phyloP scores from a whole-genome alignment of 2,888 invertebrate genomes.

The Monopis laevigella region DNA sequence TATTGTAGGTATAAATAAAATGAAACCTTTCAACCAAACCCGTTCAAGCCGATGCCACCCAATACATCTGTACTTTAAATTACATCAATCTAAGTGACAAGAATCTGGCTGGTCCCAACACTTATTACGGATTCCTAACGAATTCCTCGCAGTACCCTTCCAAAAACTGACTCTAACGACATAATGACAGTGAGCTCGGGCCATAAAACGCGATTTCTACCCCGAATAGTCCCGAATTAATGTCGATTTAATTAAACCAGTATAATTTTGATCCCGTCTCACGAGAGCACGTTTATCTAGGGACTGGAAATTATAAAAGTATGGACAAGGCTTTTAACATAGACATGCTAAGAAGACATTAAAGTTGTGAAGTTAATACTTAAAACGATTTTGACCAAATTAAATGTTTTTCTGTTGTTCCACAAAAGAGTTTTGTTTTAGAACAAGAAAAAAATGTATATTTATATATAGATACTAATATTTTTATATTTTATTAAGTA shows the following conservation, averaged over 20 bases:
- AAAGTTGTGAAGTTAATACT: no score
- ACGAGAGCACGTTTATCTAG: constrained; percentile 1
- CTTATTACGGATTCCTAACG: constrained; percentile 9
- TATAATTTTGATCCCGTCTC: constrained; percentile 48
- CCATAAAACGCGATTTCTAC: constrained; percentile 43
- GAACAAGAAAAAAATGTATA: no score
- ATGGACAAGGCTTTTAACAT: constrained; percentile 1
- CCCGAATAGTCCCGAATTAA: constrained; percentile 53
- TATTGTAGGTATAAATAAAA: no score
- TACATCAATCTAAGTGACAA: constrained; percentile 4
- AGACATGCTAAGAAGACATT: no score
- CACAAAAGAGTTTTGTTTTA: no score
- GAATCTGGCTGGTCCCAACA: constrained; percentile 6
- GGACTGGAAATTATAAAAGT: not conserved
- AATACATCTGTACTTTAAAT: constrained; percentile 4
- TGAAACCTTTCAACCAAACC: no score
- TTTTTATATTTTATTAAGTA: no score
- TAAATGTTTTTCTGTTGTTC: no score
- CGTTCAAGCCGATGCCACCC: not conserved
- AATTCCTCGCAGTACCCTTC: constrained; percentile 18
- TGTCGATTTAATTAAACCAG: constrained; percentile 64
- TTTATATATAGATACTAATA: no score
- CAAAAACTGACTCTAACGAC: constrained; percentile 41
- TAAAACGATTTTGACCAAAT: no score
- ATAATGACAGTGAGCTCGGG: constrained; percentile 50